These are phyloP conservation scores for Sorex fumeus DNA, from an alignment of 2,113 vertebrate species.

Conservation along the genomic window DNA sequence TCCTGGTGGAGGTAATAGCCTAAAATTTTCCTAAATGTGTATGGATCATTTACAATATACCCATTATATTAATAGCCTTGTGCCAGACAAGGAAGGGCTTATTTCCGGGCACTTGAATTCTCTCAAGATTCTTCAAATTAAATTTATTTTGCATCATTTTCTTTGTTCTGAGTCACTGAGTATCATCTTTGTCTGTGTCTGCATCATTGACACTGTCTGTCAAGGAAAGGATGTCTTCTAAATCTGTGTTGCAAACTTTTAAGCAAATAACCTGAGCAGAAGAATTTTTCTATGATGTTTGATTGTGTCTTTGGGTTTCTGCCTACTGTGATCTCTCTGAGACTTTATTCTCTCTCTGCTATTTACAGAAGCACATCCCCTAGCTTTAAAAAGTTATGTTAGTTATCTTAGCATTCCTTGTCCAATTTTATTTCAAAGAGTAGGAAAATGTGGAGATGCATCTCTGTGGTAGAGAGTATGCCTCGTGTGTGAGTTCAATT, in stretches of 20 bases:
- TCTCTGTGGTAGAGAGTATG: not conserved
- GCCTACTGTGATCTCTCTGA: not conserved
- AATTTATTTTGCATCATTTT: slow-evolving; percentile 51
- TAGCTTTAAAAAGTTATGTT: not conserved
- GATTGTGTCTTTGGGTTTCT: not conserved
- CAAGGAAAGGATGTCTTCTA: not conserved
- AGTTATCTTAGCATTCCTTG: slow-evolving; percentile 13
- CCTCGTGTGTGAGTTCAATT: no score
- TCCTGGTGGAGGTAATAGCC: no score
- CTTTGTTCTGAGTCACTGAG: not conserved
- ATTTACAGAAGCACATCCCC: slow-evolving; percentile 44
- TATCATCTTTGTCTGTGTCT: not conserved
- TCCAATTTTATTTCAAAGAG: not conserved
- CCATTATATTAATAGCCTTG: slow-evolving; percentile 14
- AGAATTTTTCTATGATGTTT: slow-evolving; percentile 23
- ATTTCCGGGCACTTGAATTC: slow-evolving; percentile 55
- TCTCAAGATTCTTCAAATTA: slow-evolving; percentile 57
- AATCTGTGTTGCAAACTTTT: slow-evolving; percentile 19
- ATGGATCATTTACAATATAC: slow-evolving; percentile 38
- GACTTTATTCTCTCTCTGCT: not conserved
- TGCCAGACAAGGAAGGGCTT: slow-evolving; percentile 59
- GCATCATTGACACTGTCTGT: not conserved
- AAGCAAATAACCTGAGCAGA: slow-evolving; percentile 52
- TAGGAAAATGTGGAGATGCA: not conserved
- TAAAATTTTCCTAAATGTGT: no score